These are phyloP conservation scores for Leptogaster cylindrica DNA, from an alignment of 2,888 invertebrate species.

Conservation along the genomic window DNA sequence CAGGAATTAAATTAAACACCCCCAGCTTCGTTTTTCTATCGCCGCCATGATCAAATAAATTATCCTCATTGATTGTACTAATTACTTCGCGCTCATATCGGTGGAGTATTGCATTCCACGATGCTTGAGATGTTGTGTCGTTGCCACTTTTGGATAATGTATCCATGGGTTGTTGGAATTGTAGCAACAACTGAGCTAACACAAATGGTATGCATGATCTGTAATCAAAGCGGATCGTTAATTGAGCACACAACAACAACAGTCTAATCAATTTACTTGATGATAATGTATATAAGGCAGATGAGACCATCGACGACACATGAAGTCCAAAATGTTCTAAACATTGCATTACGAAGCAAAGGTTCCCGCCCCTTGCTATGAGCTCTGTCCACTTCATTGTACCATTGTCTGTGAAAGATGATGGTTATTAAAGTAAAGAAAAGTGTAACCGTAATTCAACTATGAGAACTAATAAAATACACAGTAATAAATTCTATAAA, in stretches of 20 bases:
- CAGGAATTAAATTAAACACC: constrained; percentile 19
- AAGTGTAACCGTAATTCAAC: not conserved
- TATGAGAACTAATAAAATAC: not conserved
- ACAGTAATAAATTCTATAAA: not conserved
- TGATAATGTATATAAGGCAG: constrained; percentile 62
- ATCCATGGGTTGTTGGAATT: constrained; percentile 54
- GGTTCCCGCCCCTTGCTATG: constrained; percentile 67
- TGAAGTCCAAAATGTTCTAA: constrained; percentile 72
- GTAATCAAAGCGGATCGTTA: constrained; percentile 33
- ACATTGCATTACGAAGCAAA: constrained; percentile 69
- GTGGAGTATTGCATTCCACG: not conserved
- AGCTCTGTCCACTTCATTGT: constrained; percentile 67
- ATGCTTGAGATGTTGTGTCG: not conserved
- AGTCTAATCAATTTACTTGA: constrained; percentile 54
- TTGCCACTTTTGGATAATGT: not conserved
- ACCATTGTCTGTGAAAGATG: constrained; percentile 68
- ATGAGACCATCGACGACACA: constrained; percentile 71
- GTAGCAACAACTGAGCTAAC: constrained; percentile 58
- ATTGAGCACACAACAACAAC: not conserved
- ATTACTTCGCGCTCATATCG: constrained; percentile 1
- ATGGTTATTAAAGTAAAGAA: not conserved
- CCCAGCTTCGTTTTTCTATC: not conserved
- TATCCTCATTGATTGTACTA: not conserved
- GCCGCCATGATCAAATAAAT: constrained; percentile 13
- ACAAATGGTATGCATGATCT: constrained; percentile 60